Evolutionary conservation across 1,140 invertebrate species (phyloP).

Genomic region (Drosophila lacertosa): DNA sequence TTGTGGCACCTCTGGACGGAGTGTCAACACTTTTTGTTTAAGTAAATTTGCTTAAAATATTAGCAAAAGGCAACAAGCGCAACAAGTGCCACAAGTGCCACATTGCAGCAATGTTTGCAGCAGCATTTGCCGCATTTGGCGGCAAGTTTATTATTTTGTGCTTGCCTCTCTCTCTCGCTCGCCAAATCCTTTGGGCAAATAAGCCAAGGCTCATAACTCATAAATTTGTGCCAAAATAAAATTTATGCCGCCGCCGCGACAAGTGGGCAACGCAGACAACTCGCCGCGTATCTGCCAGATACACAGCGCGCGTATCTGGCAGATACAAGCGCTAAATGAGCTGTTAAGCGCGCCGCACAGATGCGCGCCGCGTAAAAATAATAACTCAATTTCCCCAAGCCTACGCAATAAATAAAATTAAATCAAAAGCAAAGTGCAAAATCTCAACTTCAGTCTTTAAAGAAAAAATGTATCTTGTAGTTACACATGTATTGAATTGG

Average conservation of each 20-base stretch:
- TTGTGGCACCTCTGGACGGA: conserved; percentile 3
- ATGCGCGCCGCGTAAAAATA: conserved; percentile 42
- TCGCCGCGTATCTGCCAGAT: conserved; percentile 40
- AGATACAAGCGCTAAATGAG: conserved; percentile 68
- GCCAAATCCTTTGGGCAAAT: conserved; percentile 71
- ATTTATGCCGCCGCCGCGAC: conserved; percentile 59
- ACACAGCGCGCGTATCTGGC: conserved; percentile 37
- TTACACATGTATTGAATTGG: conserved; percentile 14
- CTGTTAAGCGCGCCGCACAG: conserved; percentile 62
- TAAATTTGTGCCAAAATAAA: conserved; percentile 80
- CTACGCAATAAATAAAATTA: conserved; percentile 21
- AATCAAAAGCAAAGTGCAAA: neutral
- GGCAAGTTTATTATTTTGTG: conserved; percentile 64
- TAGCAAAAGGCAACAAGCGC: conserved; percentile 52
- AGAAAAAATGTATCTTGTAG: conserved; percentile 32
- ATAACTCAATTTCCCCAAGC: conserved; percentile 66
- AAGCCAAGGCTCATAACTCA: conserved; percentile 58
- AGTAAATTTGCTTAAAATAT: conserved; percentile 79
- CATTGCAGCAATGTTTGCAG: too few species aligned
- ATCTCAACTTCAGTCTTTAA: too few species aligned
- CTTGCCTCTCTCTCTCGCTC: neutral
- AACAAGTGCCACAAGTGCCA: conserved; percentile 52
- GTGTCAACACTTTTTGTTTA: conserved; percentile 49
- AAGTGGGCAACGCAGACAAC: conserved; percentile 22
- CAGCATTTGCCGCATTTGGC: conserved; percentile 39